Base-by-base conservation (phyloP, 1,140 invertebrate genomes). In the Amphibalanus amphitrite region DNA sequence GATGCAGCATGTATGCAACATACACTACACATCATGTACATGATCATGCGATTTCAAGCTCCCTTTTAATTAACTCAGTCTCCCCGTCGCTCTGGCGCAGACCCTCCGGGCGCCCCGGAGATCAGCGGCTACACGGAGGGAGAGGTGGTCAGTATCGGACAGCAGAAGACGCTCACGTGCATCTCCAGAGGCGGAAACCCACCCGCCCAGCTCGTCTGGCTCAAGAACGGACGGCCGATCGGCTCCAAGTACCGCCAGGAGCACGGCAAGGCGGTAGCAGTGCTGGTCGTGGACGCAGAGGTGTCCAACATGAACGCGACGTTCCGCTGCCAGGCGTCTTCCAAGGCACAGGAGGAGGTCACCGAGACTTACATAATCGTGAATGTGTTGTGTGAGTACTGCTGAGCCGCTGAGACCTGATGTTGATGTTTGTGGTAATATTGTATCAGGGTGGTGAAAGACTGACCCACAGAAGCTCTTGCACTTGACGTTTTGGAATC, bases 141-240 rank as follows among this genome's bases (percentile, higher is more conserved):
- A 0, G 91, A 95, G 77, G 89, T 88, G 0, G 85, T 97, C 6
- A 85, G 89, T n/a, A 85, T 90, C 33, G 93, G 93, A 3, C 91
- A 95, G 79, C 88, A 87, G 47, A 83, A 97, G 8, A 91, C 91
- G 75, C 83, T 97, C 72, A 86, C 89, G 69, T 98, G 95, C 82
- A 85, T 88, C 75, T 94, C 93, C 69, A 84, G 89, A n/a, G 93
- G 94, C 69, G 95, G 95, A 25, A 97, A 98, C 83, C 95, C 95
- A 30, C 88, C 92, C 20, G 92, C 94, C 6, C 89, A 93, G 79
- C 86, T 97, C 3, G 87, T 93, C 72, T 97, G 94, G 94, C 95
- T 91, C 82, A 89, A 90, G 78, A 94, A 95, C 78, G 87, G 88
- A 25, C 87, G 90, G 74, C 87, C 90, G 77, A 88, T 93, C 71